phyloP scores from a whole-genome alignment of 2,888 invertebrate species.

The Andrena fulva region DNA sequence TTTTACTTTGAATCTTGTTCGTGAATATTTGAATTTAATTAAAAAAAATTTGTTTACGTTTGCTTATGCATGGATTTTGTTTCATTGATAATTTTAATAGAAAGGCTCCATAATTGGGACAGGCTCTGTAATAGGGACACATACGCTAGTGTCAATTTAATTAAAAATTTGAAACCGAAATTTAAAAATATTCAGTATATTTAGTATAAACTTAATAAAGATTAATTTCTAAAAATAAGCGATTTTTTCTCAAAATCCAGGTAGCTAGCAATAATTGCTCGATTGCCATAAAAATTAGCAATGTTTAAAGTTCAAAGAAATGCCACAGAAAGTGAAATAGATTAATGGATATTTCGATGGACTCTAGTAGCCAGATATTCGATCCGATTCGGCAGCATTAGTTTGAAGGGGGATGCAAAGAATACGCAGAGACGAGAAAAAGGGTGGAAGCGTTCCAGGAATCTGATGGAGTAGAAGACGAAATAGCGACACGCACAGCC shows the following conservation, averaged over 20 bases:
- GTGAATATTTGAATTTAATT: too few species aligned
- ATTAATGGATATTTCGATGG: not conserved
- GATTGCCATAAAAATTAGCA: not conserved
- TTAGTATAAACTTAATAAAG: too few species aligned
- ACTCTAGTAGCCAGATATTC: not conserved
- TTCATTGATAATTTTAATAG: too few species aligned
- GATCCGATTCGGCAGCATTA: not conserved
- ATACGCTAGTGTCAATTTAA: too few species aligned
- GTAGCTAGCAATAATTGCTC: not conserved
- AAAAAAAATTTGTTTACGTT: too few species aligned
- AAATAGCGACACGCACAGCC: constrained; percentile 40
- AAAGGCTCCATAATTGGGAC: too few species aligned
- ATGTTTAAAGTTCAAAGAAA: not conserved
- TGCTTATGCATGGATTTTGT: too few species aligned
- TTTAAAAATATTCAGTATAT: too few species aligned
- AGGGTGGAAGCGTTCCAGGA: not conserved
- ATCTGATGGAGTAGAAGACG: constrained; percentile 27
- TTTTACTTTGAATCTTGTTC: too few species aligned
- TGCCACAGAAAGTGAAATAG: not conserved
- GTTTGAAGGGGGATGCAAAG: not conserved
- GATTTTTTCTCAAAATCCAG: not conserved
- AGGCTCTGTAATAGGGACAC: too few species aligned
- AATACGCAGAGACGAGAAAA: constrained; percentile 5
- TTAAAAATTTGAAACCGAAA: too few species aligned
- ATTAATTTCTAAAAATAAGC: not conserved